These are phyloP conservation scores for Vidua macroura DNA, from an alignment of 2,113 vertebrate species.

Conservation along the genomic window DNA sequence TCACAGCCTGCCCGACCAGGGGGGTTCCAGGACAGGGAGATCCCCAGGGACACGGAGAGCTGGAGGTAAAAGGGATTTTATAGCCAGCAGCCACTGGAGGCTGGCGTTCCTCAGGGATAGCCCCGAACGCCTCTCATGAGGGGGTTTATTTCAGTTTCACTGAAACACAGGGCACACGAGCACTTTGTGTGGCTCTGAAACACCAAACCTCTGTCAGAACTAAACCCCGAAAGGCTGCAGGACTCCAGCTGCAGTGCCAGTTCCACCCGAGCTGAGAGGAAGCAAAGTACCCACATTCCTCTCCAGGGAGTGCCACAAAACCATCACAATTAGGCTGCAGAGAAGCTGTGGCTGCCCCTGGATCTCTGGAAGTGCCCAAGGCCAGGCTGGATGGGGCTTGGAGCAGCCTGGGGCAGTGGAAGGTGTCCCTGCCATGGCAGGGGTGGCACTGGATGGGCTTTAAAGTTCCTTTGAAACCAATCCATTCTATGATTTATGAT, in stretches of 20 bases:
- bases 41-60: neutral
- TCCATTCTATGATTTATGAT: neutral
- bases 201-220: neutral
- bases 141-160: neutral
- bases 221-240: neutral
- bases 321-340: neutral
- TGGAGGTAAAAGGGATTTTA: conserved; percentile 18
- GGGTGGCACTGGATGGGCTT: fast-evolving
- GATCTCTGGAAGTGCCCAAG: too few relatives aligned
- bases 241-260: neutral
- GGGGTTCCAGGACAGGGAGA: neutral
- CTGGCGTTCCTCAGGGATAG: neutral
- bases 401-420: fast-evolving
- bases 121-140: neutral
- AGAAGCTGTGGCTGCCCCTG: neutral
- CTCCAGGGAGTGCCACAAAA: neutral
- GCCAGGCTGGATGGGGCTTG: fast-evolving
- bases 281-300: neutral
- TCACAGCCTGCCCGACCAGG: too few relatives aligned
- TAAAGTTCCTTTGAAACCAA: neutral
- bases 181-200: neutral
- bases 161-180: neutral
- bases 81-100: neutral
- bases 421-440: neutral
- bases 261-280: neutral